Base-by-base conservation (phyloP, 2,888 invertebrate species). In the Pomacea canaliculata region DNA sequence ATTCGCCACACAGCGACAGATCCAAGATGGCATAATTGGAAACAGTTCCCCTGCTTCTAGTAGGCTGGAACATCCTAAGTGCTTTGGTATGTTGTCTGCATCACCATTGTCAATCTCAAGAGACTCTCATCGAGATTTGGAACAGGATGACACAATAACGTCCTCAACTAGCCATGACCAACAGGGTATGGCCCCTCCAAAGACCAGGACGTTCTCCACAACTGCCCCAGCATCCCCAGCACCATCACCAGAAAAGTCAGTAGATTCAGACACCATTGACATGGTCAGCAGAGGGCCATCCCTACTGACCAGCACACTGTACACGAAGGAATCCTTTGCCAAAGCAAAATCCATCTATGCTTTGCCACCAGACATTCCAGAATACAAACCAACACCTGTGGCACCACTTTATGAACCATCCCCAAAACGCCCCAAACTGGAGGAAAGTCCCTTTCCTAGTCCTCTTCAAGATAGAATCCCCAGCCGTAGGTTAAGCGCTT, bases 121-220 rank as follows among this genome's bases (percentile, higher is more conserved):
- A 56, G 48, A 60, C 18, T 67, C 56, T 9, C 46, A 46, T 9
- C 51, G n/a, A 27, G 74, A 74, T 62, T 67, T 74, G n/a, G 74
- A 74, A 19, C 74, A 74, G 27, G 74, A 74, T 19, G 74, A 74
- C 62, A 74, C 74, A 13, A 74, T 74, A n/a, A 74, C 74, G 1
- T 74, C 74, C 3, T 74, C 74, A 59, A 74, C 74, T 51, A 74
- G 74, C 59, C 74, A 59, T 37, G 74, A 74, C 62, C 74, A 46
- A 23, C 10, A 56, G 49, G 48, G 9, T 60, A n/a, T 68, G 9
- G 66, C 10, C n/a, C 9, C 27, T n/a, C 27, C 63, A 12, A 63
- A 63, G 27, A 10, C 27, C 19, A 63, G 63, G 27, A 23, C 63
- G 10, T 27, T 27, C n/a, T n/a, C 63, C 19, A 19, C 12, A 51